Percentiles rank a stretch among this genome's conserved stretches.
Conservation (phyloP, 2,113 vertebrate species). For the Acanthisitta chloris region DNA sequence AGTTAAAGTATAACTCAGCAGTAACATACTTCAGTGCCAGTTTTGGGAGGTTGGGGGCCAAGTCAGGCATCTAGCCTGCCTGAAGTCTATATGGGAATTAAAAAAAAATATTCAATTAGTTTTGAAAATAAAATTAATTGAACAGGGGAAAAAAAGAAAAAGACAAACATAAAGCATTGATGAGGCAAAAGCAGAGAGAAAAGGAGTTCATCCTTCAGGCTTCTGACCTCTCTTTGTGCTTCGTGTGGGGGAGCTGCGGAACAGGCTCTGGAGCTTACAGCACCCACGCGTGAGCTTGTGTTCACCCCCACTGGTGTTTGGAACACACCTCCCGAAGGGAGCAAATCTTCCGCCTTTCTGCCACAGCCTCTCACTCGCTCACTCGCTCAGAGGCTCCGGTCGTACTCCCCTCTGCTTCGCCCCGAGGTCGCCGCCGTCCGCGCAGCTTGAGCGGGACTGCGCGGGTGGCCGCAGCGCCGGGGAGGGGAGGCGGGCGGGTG, state of each 20-base stretch:
- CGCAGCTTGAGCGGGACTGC: not conserved
- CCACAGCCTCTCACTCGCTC: not conserved
- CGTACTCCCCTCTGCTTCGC: not conserved
- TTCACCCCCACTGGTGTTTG: not conserved
- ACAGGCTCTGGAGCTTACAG: not conserved
- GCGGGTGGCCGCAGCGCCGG: too few species aligned
- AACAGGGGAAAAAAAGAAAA: not conserved
- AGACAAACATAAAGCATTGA: not conserved
- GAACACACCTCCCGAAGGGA: not conserved
- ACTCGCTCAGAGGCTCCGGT: not conserved
- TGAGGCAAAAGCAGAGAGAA: not conserved
- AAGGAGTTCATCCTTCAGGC: not conserved
- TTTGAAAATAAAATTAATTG: not conserved
- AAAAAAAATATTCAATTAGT: not conserved
- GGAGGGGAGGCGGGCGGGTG: rapidly evolving
- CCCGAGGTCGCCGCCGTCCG: not conserved
- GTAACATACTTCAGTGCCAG: slow-evolving; percentile 15
- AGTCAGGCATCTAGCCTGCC: not conserved
- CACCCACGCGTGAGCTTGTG: not conserved
- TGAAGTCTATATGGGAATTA: not conserved
- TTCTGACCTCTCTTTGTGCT: not conserved
- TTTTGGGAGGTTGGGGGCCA: not conserved
- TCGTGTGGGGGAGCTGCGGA: not conserved
- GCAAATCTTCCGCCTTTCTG: not conserved
- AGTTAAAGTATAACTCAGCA: slow-evolving; percentile 60